These are phyloP conservation scores for Lota lota DNA, from an alignment of 2,113 vertebrate genomes.

Conservation along the genomic window DNA sequence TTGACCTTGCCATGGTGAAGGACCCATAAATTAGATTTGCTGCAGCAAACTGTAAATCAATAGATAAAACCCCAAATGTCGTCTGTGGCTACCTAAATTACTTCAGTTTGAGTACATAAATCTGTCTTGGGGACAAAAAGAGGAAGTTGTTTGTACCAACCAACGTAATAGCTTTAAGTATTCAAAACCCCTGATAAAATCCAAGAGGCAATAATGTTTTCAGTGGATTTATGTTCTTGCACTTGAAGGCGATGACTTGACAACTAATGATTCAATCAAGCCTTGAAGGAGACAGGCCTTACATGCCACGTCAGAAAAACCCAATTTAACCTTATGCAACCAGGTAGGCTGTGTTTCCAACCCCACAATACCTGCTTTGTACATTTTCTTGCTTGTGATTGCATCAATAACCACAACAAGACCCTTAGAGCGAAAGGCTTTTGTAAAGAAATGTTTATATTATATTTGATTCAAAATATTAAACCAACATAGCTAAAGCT, in stretches of 20 bases:
- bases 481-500: too few species aligned
- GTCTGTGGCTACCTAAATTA: constrained; percentile 1
- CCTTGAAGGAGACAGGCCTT: neutral
- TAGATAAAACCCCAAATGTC: too few species aligned
- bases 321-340: too few species aligned
- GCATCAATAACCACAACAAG: neutral
- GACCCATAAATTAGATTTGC: neutral
- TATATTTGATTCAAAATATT: too few species aligned
- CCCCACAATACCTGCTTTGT: neutral
- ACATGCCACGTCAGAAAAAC: neutral
- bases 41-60: constrained; percentile 13
- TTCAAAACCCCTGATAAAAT: constrained; percentile 20
- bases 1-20: neutral
- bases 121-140: neutral
- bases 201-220: constrained; percentile 11
- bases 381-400: neutral
- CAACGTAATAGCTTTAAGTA: constrained; percentile 21
- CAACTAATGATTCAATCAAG: neutral
- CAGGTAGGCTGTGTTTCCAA: neutral
- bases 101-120: constrained; percentile 22
- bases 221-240: constrained; percentile 1
- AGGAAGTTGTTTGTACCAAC: constrained; percentile 12
- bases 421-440: neutral
- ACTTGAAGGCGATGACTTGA: neutral
- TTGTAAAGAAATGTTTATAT: too few species aligned